phyloP scores from a whole-genome alignment of 2,888 invertebrate species.

The Pyrgus malvae region DNA sequence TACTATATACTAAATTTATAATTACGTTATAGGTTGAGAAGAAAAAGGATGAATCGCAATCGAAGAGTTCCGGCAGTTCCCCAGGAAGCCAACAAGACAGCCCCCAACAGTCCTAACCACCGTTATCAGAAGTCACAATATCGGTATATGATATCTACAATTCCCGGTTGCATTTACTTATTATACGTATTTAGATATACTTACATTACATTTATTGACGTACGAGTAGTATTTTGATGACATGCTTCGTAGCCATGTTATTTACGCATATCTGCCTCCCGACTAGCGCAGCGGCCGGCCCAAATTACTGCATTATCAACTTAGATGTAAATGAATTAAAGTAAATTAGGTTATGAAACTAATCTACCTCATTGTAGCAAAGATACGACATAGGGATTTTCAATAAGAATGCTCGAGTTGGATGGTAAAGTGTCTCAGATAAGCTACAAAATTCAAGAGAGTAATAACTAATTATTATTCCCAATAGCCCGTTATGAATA shows the following conservation, averaged over 20 bases:
- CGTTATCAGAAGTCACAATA: neutral
- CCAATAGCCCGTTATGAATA: no score
- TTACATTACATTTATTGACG: no score
- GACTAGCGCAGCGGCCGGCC: constrained; percentile 5
- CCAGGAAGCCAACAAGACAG: constrained; percentile 61
- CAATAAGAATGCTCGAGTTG: no score
- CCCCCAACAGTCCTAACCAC: constrained; percentile 53
- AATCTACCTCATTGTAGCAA: constrained; percentile 58
- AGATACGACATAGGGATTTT: no score
- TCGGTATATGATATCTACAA: constrained; percentile 1
- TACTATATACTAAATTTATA: no score
- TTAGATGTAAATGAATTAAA: constrained; percentile 2
- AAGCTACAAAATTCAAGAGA: no score
- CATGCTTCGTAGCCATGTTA: neutral
- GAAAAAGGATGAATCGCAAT: constrained; percentile 62
- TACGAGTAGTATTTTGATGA: neutral
- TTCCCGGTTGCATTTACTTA: constrained; percentile 4
- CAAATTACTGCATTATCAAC: constrained; percentile 11
- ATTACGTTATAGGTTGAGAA: constrained; percentile 60
- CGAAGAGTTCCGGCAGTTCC: constrained; percentile 67
- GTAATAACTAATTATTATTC: no score
- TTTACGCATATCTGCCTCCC: neutral
- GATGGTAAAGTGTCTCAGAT: no score
- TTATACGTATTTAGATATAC: neutral
- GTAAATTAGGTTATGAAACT: constrained; percentile 34